phyloP scores from a whole-genome alignment of 2,888 invertebrate species.

The Meiosimyza decipiens region DNA sequence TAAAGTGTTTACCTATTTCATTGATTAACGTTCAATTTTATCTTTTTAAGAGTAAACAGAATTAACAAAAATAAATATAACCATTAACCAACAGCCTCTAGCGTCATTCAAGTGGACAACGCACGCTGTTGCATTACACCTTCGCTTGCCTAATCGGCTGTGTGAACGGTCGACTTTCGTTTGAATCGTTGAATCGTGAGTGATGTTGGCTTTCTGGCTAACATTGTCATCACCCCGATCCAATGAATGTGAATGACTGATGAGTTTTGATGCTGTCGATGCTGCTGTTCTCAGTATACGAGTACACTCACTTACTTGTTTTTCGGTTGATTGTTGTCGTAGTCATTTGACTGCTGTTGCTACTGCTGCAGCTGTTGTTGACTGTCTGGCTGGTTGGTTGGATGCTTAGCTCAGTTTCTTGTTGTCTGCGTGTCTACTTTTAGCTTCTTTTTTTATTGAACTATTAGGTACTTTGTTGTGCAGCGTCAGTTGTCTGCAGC shows the following conservation, averaged over 20 bases:
- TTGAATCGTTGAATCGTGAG: no score
- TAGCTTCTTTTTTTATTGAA: not conserved
- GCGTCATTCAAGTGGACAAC: no score
- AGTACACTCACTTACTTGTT: not conserved
- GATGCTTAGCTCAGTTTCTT: not conserved
- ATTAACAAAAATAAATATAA: no score
- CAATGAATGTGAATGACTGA: not conserved
- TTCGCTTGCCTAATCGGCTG: slow-evolving; percentile 6
- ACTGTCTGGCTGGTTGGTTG: not conserved
- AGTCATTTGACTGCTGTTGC: slow-evolving; percentile 16
- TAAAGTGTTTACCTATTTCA: no score
- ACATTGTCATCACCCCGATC: not conserved
- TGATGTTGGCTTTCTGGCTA: slow-evolving; percentile 32
- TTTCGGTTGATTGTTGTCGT: slow-evolving; percentile 15
- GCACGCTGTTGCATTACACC: slow-evolving; percentile 13
- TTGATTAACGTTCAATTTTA: no score
- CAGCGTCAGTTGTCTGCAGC: not conserved
- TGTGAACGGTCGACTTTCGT: slow-evolving; percentile 10
- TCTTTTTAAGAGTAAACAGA: no score
- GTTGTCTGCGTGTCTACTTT: not conserved
- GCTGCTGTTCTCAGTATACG: not conserved
- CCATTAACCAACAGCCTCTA: no score
- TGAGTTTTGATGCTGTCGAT: slow-evolving; percentile 1
- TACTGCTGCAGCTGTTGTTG: not conserved
- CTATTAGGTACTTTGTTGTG: not conserved